Evolutionary conservation across 2,888 invertebrate genomes (phyloP).

Genomic region (Psylliodes chrysocephalus): DNA sequence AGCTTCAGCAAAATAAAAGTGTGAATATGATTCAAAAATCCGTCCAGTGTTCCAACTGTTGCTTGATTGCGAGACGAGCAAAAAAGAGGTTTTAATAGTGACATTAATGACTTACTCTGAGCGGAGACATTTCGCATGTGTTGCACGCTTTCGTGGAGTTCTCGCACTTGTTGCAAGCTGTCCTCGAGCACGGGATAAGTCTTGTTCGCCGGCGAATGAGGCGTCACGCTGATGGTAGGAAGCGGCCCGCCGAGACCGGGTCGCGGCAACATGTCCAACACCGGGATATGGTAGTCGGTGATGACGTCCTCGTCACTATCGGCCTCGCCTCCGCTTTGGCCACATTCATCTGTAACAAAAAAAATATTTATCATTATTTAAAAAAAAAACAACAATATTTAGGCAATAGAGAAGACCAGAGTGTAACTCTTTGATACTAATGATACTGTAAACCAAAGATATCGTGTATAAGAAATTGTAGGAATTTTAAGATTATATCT

Average conservation of each 20-base stretch:
- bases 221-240: conserved; percentile 89
- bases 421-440: no score
- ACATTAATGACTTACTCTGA: conserved; percentile 55
- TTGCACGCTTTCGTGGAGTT: conserved; percentile 80
- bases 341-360: conserved; percentile 72
- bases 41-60: no score
- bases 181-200: conserved; percentile 78
- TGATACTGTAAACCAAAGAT: no score
- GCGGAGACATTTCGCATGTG: conserved; percentile 77
- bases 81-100: no score
- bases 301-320: conserved; percentile 85
- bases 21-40: no score
- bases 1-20: no score
- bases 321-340: conserved; percentile 75
- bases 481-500: no score
- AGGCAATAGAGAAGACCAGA: no score
- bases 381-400: neutral
- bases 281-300: conserved; percentile 73
- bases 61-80: no score
- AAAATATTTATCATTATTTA: no score
- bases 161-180: conserved; percentile 76
- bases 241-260: conserved; percentile 64
- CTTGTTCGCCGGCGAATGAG: conserved; percentile 84
- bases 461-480: no score
- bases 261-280: conserved; percentile 48